Base-by-base conservation (phyloP, 2,113 vertebrate genomes). In the Onychorhynchus coronatus region DNA sequence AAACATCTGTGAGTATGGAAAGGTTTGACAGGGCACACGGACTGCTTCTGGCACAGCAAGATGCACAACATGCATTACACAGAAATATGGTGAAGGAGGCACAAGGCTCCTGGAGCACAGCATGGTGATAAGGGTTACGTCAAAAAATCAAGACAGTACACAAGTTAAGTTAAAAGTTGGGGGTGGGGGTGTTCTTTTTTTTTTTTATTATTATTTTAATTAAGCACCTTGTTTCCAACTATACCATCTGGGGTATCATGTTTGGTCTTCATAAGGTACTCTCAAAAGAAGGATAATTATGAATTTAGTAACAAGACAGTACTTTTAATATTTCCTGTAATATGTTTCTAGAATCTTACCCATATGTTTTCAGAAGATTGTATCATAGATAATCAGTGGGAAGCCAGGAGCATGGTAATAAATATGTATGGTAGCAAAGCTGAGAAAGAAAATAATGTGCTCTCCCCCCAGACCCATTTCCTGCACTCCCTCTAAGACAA, bases 301-400 rank as follows among this genome's bases (percentile, higher is more conserved):
- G 68, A 83, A 80, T 77, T 94, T 91, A 94, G 89, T 53, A 94
- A 80, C 35, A 86, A 86, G 79, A 73, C 12, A 77, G 49, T 86
- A 84, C 41, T 86, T 93, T 84, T 66, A 92, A 66, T 96, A 95
- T 94, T 95, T 92, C 67, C 83, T 86, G 53, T 92, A 95, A 92
- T 74, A 76, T 12, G 3, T 80, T 86, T 92, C 59, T 83, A 7
- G 80, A 73, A 41, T 37, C 53, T 90, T 72, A 83, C 49, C 86
- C 76, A 92, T 95, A 93, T 87, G 93, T 81, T 95, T 94, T 94
- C 91, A 71, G 65, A 87, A 92, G 77, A 47, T 56, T 27, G 35
- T 79, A 55, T 66, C 84, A 62, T 23, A 94, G 59, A 81, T 50
- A 89, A 81, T 74, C 80, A 91, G 87, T 62, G 61, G 77, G 76